phyloP scores from a whole-genome alignment of 92 coral and sea anemone genomes.

The Bergia sp. region DNA sequence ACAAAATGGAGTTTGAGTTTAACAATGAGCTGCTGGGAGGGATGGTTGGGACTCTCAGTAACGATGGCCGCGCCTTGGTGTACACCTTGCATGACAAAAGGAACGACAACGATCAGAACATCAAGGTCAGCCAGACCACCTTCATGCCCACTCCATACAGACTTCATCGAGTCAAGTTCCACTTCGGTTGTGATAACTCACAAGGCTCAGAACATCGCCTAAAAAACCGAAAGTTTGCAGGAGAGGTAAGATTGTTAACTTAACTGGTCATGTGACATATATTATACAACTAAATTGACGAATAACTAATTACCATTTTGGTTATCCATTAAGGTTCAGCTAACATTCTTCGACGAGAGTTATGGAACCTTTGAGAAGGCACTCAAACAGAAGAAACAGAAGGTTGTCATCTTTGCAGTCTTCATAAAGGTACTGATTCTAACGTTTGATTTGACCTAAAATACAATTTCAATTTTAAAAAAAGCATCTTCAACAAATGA shows the following conservation, averaged over 20 bases:
- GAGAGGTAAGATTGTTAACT: constrained; percentile 4
- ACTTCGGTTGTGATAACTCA: constrained; percentile 27
- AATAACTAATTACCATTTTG: not conserved
- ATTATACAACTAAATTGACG: not conserved
- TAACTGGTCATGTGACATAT: too few relatives aligned
- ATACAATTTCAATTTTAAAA: not conserved
- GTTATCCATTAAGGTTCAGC: not conserved
- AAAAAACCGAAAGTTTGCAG: not conserved
- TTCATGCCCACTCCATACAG: constrained; percentile 36
- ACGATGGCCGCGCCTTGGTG: constrained; percentile 35
- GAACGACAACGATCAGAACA: constrained; percentile 21
- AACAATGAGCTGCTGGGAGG: constrained; percentile 14
- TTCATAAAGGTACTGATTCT: constrained; percentile 22
- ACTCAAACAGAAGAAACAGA: constrained; percentile 17
- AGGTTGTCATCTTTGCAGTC: constrained; percentile 33
- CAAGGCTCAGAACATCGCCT: constrained; percentile 32
- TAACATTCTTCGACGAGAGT: constrained; percentile 28
- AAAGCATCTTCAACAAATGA: not conserved
- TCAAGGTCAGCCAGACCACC: constrained; percentile 33
- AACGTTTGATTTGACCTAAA: not conserved
- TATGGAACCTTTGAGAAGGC: constrained; percentile 5
- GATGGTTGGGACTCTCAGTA: constrained; percentile 16
- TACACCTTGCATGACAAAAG: constrained; percentile 3
- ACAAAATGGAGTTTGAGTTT: constrained; percentile 1
- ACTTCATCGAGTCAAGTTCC: constrained; percentile 38